Percentiles rank a stretch among this genome's conserved stretches.
These are phyloP conservation scores for Marasmarcha lunaedactyla DNA, from an alignment of 2,888 invertebrate genomes.

Conservation along the genomic window DNA sequence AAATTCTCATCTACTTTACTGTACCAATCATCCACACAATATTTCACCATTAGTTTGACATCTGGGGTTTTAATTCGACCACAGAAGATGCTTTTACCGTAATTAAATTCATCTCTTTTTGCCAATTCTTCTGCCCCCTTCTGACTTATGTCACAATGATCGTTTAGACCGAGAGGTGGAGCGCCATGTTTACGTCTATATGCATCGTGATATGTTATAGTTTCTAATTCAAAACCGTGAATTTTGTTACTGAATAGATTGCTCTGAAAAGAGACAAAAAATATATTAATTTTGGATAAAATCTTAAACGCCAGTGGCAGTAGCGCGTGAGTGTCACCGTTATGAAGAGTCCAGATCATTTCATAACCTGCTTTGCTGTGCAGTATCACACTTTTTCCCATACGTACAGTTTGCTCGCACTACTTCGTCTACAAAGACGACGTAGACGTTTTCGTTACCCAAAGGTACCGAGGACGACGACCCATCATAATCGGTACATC, in stretches of 20 bases:
- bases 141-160: slow-evolving; percentile 74
- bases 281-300: neutral
- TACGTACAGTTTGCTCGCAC: too few relatives aligned
- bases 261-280: slow-evolving; percentile 39
- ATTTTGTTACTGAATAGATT: slow-evolving; percentile 48
- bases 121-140: slow-evolving; percentile 80
- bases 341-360: too few relatives aligned
- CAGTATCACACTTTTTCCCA: too few relatives aligned
- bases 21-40: slow-evolving; percentile 83
- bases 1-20: slow-evolving; percentile 80
- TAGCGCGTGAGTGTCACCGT: too few relatives aligned
- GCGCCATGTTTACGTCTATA: slow-evolving; percentile 55
- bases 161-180: slow-evolving; percentile 64
- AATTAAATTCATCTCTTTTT: slow-evolving; percentile 72
- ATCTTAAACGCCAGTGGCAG: too few relatives aligned
- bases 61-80: slow-evolving; percentile 76
- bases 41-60: slow-evolving; percentile 74
- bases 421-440: too few relatives aligned
- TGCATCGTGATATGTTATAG: slow-evolving; percentile 51
- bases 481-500: too few relatives aligned
- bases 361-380: too few relatives aligned
- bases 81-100: slow-evolving; percentile 79
- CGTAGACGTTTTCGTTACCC: too few relatives aligned
- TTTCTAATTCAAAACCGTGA: slow-evolving; percentile 51
- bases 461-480: too few relatives aligned